Evolutionary conservation across 2,888 invertebrate species (phyloP).

Genomic region (Fissipunctia ypsillon): DNA sequence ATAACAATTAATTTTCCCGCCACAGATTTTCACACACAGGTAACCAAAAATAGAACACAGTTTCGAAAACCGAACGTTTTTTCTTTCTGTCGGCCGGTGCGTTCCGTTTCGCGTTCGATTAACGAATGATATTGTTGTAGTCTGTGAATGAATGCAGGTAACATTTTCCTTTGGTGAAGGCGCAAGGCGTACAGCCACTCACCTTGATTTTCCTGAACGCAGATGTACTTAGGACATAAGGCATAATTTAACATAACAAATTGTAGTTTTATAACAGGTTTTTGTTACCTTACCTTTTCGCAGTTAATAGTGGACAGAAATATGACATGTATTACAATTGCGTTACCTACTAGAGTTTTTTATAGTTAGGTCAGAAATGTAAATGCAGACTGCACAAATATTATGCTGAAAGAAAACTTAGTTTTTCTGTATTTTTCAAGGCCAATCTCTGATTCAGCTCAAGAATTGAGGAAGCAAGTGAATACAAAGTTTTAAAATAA

Average conservation of each 20-base stretch:
- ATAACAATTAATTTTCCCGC: slow-evolving; percentile 52
- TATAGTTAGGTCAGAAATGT: background rate
- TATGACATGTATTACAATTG: slow-evolving; percentile 16
- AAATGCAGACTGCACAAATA: background rate
- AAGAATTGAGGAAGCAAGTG: background rate
- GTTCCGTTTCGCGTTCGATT: slow-evolving; percentile 75
- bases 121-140: no score
- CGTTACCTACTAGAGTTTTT: background rate
- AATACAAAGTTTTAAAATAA: background rate
- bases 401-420: background rate
- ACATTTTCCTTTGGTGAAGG: slow-evolving; percentile 73
- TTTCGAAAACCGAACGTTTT: slow-evolving; percentile 47
- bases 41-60: slow-evolving; percentile 49
- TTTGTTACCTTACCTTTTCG: slow-evolving; percentile 19
- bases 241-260: slow-evolving; percentile 41
- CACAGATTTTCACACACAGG: slow-evolving; percentile 52
- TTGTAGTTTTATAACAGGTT: slow-evolving; percentile 30
- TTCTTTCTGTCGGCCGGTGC: slow-evolving; percentile 67
- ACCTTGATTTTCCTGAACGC: slow-evolving; percentile 83
- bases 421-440: background rate
- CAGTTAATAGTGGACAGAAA: slow-evolving; percentile 12
- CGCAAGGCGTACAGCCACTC: slow-evolving; percentile 69
- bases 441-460: background rate
- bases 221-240: slow-evolving; percentile 47
- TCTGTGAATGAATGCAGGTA: no score